These are phyloP conservation scores for Nomada ruficornis DNA, from an alignment of 2,888 invertebrate genomes.

Conservation along the genomic window DNA sequence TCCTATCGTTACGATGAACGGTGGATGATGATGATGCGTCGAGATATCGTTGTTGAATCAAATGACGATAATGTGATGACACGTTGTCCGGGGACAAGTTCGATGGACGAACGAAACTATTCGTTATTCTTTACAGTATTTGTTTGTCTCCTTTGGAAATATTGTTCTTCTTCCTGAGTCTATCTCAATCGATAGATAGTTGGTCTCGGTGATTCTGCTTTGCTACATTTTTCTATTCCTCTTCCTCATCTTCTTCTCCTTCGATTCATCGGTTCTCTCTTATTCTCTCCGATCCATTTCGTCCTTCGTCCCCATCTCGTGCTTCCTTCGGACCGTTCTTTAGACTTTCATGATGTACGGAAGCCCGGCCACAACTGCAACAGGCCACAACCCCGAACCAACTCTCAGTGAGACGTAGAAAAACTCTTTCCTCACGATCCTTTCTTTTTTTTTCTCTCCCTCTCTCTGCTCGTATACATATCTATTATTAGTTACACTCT, in stretches of 20 bases:
- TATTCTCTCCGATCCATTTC: conserved; percentile 35
- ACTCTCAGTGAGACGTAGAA: conserved; percentile 67
- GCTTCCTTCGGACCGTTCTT: conserved; percentile 39
- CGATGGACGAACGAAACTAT: conserved; percentile 42
- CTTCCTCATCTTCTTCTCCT: not conserved
- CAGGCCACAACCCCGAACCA: conserved; percentile 74
- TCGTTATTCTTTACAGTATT: not conserved
- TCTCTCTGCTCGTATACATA: conserved; percentile 14
- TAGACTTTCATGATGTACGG: conserved; percentile 83
- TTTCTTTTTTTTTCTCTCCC: conserved; percentile 15
- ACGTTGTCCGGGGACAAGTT: conserved; percentile 42
- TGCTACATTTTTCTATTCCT: not conserved
- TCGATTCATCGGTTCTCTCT: conserved; percentile 25
- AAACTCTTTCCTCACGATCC: conserved; percentile 55
- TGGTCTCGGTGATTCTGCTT: conserved; percentile 2
- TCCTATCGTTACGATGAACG: conserved; percentile 40
- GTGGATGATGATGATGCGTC: conserved; percentile 55
- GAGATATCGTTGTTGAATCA: conserved; percentile 51
- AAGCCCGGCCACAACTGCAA: conserved; percentile 83
- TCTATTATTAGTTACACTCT: conserved; percentile 31
- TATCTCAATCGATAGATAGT: conserved; percentile 26
- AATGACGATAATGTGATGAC: conserved; percentile 60
- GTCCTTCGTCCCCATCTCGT: conserved; percentile 45
- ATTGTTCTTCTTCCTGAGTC: conserved; percentile 1
- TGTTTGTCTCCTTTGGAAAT: not conserved